A percentile compares a stretch with the other conserved stretches of the same genome.
Conservation (phyloP, 1,140 invertebrate species). For the Apis laboriosa region DNA sequence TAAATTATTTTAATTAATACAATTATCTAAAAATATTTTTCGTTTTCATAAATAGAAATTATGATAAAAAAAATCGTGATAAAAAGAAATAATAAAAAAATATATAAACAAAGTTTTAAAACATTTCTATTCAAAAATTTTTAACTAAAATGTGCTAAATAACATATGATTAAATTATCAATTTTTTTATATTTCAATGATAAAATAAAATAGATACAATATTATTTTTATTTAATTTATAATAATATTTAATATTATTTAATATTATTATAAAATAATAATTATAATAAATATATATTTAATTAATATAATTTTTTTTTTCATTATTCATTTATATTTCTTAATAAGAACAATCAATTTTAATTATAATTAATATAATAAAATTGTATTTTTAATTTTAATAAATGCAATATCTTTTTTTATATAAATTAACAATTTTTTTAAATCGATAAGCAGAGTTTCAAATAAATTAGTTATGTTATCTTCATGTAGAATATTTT, state of each 20-base stretch:
- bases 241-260: neutral
- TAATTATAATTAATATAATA: conserved; percentile 7
- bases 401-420: neutral
- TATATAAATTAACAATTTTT: neutral
- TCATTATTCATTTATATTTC: neutral
- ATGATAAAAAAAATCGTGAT: neutral
- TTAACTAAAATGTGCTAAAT: neutral
- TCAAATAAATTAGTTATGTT: conserved; percentile 3
- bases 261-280: neutral
- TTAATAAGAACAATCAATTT: neutral
- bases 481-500: neutral
- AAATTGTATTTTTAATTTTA: neutral
- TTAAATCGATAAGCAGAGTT: neutral
- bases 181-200: neutral
- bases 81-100: neutral
- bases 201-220: neutral
- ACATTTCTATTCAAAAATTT: too few species aligned
- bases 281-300: too few species aligned
- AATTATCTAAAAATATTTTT: neutral
- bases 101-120: neutral
- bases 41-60: neutral
- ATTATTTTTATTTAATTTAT: neutral
- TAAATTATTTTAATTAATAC: neutral
- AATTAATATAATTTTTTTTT: neutral
- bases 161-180: neutral